Base-by-base conservation (phyloP, 2,113 vertebrate genomes). In the Emydocephalus ijimae region DNA sequence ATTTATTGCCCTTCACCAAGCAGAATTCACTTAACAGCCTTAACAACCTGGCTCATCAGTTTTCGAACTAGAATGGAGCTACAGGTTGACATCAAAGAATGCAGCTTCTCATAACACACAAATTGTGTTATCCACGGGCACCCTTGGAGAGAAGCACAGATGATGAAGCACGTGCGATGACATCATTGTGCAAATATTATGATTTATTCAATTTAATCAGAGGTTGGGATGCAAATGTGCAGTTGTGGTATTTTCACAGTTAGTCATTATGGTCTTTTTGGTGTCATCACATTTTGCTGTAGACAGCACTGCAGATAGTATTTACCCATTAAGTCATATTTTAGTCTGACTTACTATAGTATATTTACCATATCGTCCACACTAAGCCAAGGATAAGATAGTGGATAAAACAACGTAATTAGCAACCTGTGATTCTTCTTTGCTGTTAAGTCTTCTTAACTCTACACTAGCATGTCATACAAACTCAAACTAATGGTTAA, bases 81-180 rank as follows among this genome's bases (percentile, higher is more conserved):
- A 2, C 0, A 0, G 11, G 74, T 91, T 50, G 24, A 89, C 24
- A 81, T 89, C 61, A 92, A 21, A 0, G 0, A 89, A 29, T 74
- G 0, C 0, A 4, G 2, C 18, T 48, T 29, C 43, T 34, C 43
- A 81, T 3, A 81, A 12, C 26, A 48, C 39, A 74, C 48, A 11
- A 39, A 69, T 81, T 81, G 3, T 43, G n/a, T n/a, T n/a, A n/a
- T n/a, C n/a, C 74, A 21, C 0, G 1, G 74, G 34, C 18, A 1
- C 7, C 34, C 74, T 81, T 39, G 18, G 74, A 39, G 34, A 39
- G 18, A 81, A 81, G n/a, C 34, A 21, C 34, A 1, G 7, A 81
- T 81, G 34, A 81, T 43, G 34, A 81, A 43, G 3, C 43, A 43
- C 20, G 0, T 81, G 74, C 9, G 7, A 43, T 81, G 6, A 9